A percentile compares a stretch with the other conserved stretches of the same genome.
Conservation (phyloP, 2,888 invertebrate species). For the Epistrophe grossulariae region DNA sequence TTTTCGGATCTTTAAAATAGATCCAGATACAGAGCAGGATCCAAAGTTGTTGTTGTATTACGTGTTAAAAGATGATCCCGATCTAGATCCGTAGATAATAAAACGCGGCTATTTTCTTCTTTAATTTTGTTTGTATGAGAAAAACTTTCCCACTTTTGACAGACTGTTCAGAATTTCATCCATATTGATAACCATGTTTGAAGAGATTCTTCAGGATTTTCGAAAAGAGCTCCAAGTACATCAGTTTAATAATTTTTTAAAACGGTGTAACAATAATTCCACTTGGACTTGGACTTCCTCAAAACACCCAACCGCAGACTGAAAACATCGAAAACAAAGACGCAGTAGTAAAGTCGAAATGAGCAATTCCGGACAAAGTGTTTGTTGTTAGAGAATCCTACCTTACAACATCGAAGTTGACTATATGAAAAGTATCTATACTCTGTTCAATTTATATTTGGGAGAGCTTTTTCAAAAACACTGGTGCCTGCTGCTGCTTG, state of each 20-base stretch:
- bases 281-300: constrained; percentile 72
- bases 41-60: too few relatives aligned
- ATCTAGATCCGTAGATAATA: too few relatives aligned
- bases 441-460: too few relatives aligned
- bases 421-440: constrained; percentile 93
- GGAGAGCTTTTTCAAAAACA: too few relatives aligned
- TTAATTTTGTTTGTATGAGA: too few relatives aligned
- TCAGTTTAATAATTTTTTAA: constrained; percentile 80
- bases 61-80: too few relatives aligned
- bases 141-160: too few relatives aligned
- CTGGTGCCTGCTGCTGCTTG: too few relatives aligned
- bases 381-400: constrained; percentile 91
- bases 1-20: too few relatives aligned
- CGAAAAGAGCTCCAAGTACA: constrained; percentile 80
- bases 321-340: constrained; percentile 73
- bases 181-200: constrained; percentile 80
- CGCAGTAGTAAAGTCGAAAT: constrained; percentile 68
- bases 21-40: too few relatives aligned
- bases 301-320: constrained; percentile 10
- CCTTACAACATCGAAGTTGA: constrained; percentile 90
- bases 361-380: constrained; percentile 86
- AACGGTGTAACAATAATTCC: constrained; percentile 55
- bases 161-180: constrained; percentile 79
- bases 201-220: constrained; percentile 81
- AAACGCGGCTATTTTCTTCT: too few relatives aligned